phyloP scores from a whole-genome alignment of 2,113 vertebrate genomes.

The Limanda limanda region DNA sequence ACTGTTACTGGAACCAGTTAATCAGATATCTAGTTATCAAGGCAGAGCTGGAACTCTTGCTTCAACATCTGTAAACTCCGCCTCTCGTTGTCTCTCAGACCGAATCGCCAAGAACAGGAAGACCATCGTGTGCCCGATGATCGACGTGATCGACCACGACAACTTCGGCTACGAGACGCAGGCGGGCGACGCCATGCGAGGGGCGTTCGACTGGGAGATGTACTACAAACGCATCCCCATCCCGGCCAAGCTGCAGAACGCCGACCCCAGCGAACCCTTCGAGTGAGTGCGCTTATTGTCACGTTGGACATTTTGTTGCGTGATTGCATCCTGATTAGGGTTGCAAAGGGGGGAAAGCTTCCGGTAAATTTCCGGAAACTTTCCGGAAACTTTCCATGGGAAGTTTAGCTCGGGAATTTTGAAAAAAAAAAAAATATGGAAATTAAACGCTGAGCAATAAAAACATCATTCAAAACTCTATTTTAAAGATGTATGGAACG shows the following conservation, averaged over 20 bases:
- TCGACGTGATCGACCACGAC: slow-evolving; percentile 97
- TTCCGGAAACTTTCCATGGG: too few species aligned
- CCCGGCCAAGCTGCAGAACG: slow-evolving; percentile 89
- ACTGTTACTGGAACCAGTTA: too few species aligned
- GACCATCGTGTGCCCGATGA: slow-evolving; percentile 98
- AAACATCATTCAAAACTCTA: too few species aligned
- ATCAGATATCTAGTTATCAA: too few species aligned
- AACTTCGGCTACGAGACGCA: slow-evolving; percentile 97
- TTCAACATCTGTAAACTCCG: neutral
- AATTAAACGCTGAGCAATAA: too few species aligned
- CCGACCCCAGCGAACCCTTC: slow-evolving; percentile 94
- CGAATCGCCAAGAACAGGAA: slow-evolving; percentile 94
- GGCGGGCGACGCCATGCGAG: slow-evolving; percentile 96
- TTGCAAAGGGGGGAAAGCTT: too few species aligned
- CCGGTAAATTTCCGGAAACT: too few species aligned
- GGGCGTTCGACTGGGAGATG: slow-evolving; percentile 99
- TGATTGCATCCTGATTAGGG: neutral
- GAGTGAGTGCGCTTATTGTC: slow-evolving; percentile 85
- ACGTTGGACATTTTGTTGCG: neutral
- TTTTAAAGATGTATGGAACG: too few species aligned
- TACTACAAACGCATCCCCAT: slow-evolving; percentile 99
- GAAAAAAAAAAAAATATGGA: too few species aligned
- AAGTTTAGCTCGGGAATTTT: too few species aligned
- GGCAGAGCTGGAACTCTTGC: too few species aligned
- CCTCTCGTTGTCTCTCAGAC: slow-evolving; percentile 79